Evolutionary conservation across 2,113 vertebrate genomes (phyloP).

Genomic region (Psephotus haematonotus): DNA sequence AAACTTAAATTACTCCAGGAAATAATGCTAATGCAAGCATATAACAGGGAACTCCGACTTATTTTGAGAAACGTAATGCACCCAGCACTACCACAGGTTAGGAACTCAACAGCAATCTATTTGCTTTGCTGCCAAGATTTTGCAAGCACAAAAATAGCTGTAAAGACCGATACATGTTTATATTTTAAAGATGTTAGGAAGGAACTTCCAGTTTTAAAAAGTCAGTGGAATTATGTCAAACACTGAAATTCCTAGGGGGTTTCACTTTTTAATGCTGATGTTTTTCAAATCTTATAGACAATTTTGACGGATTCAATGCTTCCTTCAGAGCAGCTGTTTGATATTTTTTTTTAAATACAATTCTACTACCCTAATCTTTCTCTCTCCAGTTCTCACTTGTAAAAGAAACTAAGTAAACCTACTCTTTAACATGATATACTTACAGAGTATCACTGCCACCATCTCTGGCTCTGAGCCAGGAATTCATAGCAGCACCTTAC

Average conservation of each 20-base stretch:
- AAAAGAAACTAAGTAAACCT: not conserved
- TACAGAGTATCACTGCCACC: not conserved
- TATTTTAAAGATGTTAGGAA: not conserved
- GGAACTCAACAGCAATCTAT: not conserved
- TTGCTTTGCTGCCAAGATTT: not conserved
- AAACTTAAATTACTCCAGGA: not conserved
- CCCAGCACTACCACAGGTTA: not conserved
- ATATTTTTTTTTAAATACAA: not conserved
- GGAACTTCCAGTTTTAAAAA: not conserved
- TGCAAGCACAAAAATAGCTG: not conserved
- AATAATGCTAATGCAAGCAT: not conserved
- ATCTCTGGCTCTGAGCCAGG: constrained; percentile 25
- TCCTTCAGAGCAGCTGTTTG: not conserved
- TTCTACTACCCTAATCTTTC: not conserved
- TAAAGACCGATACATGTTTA: not conserved
- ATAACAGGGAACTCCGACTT: not conserved
- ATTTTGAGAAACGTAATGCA: not conserved
- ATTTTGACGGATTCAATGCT: not conserved
- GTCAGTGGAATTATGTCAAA: not conserved
- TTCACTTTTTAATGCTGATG: not conserved
- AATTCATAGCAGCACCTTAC: constrained; percentile 23
- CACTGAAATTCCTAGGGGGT: not conserved
- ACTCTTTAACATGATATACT: not conserved
- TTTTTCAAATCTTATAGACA: not conserved
- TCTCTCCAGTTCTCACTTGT: not conserved